Evolutionary conservation across 2,113 vertebrate species (phyloP), one percentile per base, ranked within the genome.

Genomic region (Neogale vison): DNA sequence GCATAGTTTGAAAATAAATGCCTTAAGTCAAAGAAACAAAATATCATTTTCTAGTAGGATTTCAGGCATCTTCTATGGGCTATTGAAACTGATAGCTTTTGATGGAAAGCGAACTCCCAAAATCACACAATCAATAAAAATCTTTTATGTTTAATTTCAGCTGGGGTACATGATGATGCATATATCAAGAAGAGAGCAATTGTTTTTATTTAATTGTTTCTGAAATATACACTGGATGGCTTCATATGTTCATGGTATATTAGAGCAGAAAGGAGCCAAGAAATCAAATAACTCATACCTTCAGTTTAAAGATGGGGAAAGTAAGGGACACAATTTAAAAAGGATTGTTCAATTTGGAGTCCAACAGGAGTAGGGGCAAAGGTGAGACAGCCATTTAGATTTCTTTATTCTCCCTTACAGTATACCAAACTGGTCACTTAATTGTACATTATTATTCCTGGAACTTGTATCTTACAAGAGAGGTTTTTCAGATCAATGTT

Each of bases 1-100:
- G 24, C 14, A 45, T 4, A 26, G 7, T 72, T 91, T 86, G 55
- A 93, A 93, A 95, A 88, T 80, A 63, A 81, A 3, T 85, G 63
- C 31, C 79, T 91, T 52, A 80, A 71, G 17, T 81, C 79, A 94
- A 81, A 95, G 63, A 92, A 61, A 83, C 34, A 74, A 96, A 93
- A 31, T 79, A 42, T 26, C 4, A n/a, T 26, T 77, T 87, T 77
- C 61, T 50, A 69, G n/a, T 81, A 90, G 52, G 80, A 80, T 57
- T 88, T 67, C 47, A 74, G 29, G 23, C 55, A 90, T 34, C 63
- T 87, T 71, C 34, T n/a, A 57, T 3, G 79, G 11, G 11, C 7
- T 67, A 12, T n/a, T 74, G 79, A 88, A 5, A 79, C 23, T 86
- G 74, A 80, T 82, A 77, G 61, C 1, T 88, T 36, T 67, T 96